These are phyloP conservation scores for Tachystola acroxantha DNA, from an alignment of 2,888 invertebrate genomes.

Conservation along the genomic window DNA sequence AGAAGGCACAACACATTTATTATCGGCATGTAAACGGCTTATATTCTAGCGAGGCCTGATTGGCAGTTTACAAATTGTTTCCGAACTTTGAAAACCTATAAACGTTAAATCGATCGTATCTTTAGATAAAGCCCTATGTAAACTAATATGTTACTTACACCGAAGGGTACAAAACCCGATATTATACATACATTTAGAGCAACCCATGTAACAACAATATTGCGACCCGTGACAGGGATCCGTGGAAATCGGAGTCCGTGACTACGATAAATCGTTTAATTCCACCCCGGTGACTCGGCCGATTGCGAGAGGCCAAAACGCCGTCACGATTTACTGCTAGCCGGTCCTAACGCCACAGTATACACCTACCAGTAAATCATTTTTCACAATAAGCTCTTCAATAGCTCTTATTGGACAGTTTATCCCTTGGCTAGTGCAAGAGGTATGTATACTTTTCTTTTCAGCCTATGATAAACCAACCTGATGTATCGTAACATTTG, in stretches of 20 bases:
- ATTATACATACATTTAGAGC: slow-evolving; percentile 32
- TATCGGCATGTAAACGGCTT: too few species aligned
- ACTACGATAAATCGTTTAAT: slow-evolving; percentile 73
- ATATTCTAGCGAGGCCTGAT: too few species aligned
- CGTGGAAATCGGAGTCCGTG: slow-evolving; percentile 55
- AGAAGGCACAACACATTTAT: too few species aligned
- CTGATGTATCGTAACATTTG: slow-evolving; percentile 4
- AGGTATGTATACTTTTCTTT: too few species aligned
- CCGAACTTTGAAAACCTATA: not conserved
- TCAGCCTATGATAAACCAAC: too few species aligned
- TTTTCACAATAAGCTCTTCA: too few species aligned
- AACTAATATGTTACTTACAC: not conserved
- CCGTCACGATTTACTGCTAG: slow-evolving; percentile 60
- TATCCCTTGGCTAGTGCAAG: too few species aligned
- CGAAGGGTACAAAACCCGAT: slow-evolving; percentile 24
- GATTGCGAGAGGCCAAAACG: slow-evolving; percentile 61
- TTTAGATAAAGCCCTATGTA: not conserved
- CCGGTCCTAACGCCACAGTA: slow-evolving; percentile 19
- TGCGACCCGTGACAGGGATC: slow-evolving; percentile 46
- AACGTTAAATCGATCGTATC: not conserved
- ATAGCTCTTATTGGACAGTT: too few species aligned
- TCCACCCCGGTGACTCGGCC: slow-evolving; percentile 63
- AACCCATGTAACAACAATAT: slow-evolving; percentile 44
- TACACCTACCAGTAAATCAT: too few species aligned
- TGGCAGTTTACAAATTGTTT: not conserved